These are phyloP conservation scores for Branchinecta lynchi DNA, from an alignment of 1,140 invertebrate genomes.

Conservation along the genomic window DNA sequence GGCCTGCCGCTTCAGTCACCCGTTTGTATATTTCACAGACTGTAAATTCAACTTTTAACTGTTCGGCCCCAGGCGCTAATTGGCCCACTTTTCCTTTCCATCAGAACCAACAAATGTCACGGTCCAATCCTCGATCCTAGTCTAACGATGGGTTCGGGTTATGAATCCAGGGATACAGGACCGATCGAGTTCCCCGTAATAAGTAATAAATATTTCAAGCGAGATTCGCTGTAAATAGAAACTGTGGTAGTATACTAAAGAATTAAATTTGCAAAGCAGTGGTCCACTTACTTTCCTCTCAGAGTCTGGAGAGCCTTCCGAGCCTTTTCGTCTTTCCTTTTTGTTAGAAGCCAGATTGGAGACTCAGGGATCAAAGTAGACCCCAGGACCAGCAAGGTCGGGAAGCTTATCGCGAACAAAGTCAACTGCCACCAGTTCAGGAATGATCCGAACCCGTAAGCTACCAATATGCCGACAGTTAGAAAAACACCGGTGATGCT, in stretches of 20 bases:
- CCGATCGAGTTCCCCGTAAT: not conserved
- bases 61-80: no score
- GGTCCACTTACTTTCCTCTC: conserved; percentile 38
- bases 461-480: conserved; percentile 47
- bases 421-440: conserved; percentile 47
- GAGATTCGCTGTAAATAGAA: not conserved
- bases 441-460: conserved; percentile 56
- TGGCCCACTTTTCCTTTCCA: no score
- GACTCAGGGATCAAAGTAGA: conserved; percentile 40
- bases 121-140: not conserved
- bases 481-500: not conserved
- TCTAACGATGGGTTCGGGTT: not conserved
- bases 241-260: not conserved
- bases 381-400: conserved; percentile 41
- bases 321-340: conserved; percentile 48
- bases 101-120: no score
- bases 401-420: conserved; percentile 42
- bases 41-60: no score
- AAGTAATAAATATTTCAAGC: not conserved
- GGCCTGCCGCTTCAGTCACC: no score
- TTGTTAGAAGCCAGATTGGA: conserved; percentile 37
- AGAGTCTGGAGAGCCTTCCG: conserved; percentile 56
- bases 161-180: not conserved
- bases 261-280: not conserved
- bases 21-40: no score